Base-by-base conservation (phyloP, 1,140 invertebrate genomes). In the Papilio xuthus region DNA sequence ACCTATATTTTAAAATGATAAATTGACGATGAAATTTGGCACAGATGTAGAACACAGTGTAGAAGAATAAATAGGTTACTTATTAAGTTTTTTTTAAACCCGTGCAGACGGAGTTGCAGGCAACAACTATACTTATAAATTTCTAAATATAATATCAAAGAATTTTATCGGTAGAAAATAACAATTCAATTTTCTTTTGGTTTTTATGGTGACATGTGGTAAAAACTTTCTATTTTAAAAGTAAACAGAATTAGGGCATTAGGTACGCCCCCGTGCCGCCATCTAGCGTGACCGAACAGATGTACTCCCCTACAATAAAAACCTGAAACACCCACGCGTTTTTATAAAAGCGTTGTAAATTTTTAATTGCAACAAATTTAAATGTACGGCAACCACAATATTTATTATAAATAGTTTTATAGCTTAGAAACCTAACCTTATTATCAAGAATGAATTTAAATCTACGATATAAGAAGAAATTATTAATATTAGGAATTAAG, bases 211-310 rank as follows among this genome's bases (percentile, higher is more conserved):
- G 18, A 9, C 63, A 67, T 18, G 67, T 41, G 60, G 26, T 71
- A 42, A 20, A 71, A 71, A 42, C 18, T 42, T 20, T 42, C 20
- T 42, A 20, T 37, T 73, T 73, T 28, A 15, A 73, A 50, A 42
- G 60, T 42, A 73, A 73, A 73, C 71, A 73, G 23, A 73, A 73
- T 73, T 73, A 73, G 37, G 41, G 42, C n/a, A 73, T 73, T 73
- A 73, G 42, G 23, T 44, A 44, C 42, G 20, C 71, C 20, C n/a
- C 71, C n/a, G 12, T 23, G 13, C 63, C 71, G 71, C 42, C 71
- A 50, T 73, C 23, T 42, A 73, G 20, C 71, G 71, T 47, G 42
- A 73, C 71, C 6, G 71, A 73, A 73, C 71, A 73, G 71, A 73
- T 73, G 71, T n/a, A 73, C 71, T 73, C 71, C 71, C 71, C 71